Evolutionary conservation across 1,140 invertebrate species (phyloP).

Genomic region (Andrena cerasifolii): DNA sequence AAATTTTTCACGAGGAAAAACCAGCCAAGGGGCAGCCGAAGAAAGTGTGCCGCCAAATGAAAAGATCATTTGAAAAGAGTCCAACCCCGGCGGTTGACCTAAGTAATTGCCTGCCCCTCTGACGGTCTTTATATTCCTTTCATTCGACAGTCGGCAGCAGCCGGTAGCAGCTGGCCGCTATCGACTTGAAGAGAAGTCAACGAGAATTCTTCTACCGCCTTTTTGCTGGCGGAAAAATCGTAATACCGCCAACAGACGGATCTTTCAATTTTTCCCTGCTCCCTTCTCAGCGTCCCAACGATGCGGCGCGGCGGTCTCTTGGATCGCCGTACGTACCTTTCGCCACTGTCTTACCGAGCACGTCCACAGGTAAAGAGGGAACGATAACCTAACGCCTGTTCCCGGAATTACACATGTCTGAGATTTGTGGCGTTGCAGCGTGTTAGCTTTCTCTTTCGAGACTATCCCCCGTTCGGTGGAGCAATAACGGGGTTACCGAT

Average conservation of each 20-base stretch:
- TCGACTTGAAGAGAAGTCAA: neutral
- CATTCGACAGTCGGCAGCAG: neutral
- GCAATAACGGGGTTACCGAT: neutral
- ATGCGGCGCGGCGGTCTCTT: too few species aligned
- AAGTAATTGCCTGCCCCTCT: conserved; percentile 53
- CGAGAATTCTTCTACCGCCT: neutral
- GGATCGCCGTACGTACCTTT: too few species aligned
- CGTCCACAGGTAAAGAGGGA: neutral
- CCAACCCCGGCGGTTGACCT: conserved; percentile 46
- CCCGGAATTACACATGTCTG: neutral
- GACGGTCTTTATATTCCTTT: conserved; percentile 43
- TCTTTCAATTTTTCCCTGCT: too few species aligned
- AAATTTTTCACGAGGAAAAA: conserved; percentile 30
- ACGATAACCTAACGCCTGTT: neutral
- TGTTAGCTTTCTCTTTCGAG: neutral
- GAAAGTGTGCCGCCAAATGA: conserved; percentile 40
- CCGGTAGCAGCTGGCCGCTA: neutral
- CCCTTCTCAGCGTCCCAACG: too few species aligned
- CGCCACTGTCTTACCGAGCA: neutral
- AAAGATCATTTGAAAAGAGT: conserved; percentile 51
- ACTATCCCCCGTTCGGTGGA: neutral
- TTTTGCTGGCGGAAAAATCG: neutral
- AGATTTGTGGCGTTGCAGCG: neutral
- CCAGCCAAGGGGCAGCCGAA: neutral
- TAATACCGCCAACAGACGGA: neutral